Base-by-base conservation (phyloP, 1,140 invertebrate species). In the Zaprionus capensis region DNA sequence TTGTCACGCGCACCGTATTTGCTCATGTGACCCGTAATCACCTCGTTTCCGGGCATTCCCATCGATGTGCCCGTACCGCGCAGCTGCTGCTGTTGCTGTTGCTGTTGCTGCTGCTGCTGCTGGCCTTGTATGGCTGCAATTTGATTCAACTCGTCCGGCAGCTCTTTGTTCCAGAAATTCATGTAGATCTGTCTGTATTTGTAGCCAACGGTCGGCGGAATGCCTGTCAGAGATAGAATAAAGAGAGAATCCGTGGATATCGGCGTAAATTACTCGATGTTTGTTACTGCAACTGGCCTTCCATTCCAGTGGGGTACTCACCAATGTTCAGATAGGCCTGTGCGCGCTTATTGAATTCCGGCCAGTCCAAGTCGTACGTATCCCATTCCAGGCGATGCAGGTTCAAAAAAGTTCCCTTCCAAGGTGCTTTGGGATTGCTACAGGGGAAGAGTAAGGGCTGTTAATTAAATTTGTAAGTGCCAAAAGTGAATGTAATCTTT, bases 311-410 rank as follows among this genome's bases (percentile, higher is more conserved):
- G 38, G 1, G 26, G 11, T 24, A 91, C 94, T 94, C 94, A 97
- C 97, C 96, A 53, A 98, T 93, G 93, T 95, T 95, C 24, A 97
- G 93, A 93, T 96, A 98, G 15, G 94, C 94, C 85, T 97, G 96
- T 73, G 96, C 94, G 2, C 94, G 93, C 4, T 93, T 92, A 79
- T 96, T 95, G 79, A 97, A 98, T 63, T 96, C 95, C 0, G 96
- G 96, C 97, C 97, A 98, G 49, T 96, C 95, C 9, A 95, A 91
- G 57, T 96, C 95, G 78, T 95, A 96, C 75, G 95, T 94, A 66
- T 93, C 93, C 95, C 95, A 96, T 58, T 95, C 94, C 68, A 94
- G 94, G 53, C 93, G 93, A 76, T 94, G 94, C 4, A 94, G 93
- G 11, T 94, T 95, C 41, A 94, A 92, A 93, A 94, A 95, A 67